Evolutionary conservation across 1,140 invertebrate genomes (phyloP).

Genomic region (Eumaeus atala): DNA sequence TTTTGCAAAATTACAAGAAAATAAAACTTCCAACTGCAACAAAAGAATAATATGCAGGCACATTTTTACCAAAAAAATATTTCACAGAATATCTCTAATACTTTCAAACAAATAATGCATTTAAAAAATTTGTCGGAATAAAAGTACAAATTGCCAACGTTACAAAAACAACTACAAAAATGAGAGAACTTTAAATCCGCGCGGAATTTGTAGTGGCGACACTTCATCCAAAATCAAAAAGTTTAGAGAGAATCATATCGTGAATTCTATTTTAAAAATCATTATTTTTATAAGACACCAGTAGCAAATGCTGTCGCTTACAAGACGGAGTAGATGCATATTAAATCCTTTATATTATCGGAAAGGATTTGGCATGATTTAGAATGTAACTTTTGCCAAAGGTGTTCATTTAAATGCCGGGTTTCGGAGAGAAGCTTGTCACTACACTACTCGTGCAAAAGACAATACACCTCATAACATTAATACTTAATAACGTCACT

Average conservation of each 20-base stretch:
- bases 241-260: no score
- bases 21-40: no score
- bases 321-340: no score
- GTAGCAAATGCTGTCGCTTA: no score
- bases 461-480: not conserved
- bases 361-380: no score
- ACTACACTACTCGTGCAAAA: slow-evolving; percentile 4
- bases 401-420: not conserved
- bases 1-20: no score
- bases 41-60: no score
- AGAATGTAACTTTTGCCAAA: no score
- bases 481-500: slow-evolving; percentile 31
- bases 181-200: slow-evolving; percentile 5
- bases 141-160: not conserved
- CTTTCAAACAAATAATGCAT: not conserved
- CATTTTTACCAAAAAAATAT: not conserved
- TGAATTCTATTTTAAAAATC: no score
- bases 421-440: not conserved
- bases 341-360: no score
- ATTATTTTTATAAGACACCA: no score
- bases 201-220: slow-evolving; percentile 15
- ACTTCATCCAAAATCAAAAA: slow-evolving; percentile 8
- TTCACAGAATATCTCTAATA: not conserved
- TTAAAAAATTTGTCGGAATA: not conserved
- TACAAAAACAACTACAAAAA: slow-evolving; percentile 1